Percentiles rank a stretch among this genome's conserved stretches.
Evolutionary conservation across 2,888 invertebrate species (phyloP).

Genomic region (Macrostomum cliftonense): DNA sequence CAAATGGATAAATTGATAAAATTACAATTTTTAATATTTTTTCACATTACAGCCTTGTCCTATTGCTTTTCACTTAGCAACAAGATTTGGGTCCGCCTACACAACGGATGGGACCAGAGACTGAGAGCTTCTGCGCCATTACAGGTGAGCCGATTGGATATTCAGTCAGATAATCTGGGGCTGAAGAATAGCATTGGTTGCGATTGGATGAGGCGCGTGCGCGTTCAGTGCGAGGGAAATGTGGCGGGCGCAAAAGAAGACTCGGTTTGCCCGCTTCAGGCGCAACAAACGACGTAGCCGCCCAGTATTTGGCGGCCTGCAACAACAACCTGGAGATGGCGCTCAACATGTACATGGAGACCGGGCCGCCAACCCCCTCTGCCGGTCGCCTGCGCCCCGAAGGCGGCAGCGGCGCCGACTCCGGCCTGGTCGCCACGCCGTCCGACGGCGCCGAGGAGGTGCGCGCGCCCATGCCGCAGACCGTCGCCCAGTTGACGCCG

Average conservation of each 20-base stretch:
- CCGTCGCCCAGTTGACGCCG: conserved; percentile 38
- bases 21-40: too few species aligned
- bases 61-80: too few species aligned
- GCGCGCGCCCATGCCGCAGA: conserved; percentile 41
- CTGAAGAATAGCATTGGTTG: too few species aligned
- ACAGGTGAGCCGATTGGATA: background rate
- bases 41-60: too few species aligned
- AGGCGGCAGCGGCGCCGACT: background rate
- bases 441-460: conserved; percentile 13
- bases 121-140: background rate
- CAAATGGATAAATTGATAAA: too few species aligned
- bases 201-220: too few species aligned
- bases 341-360: conserved; percentile 41
- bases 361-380: conserved; percentile 11
- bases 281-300: conserved; percentile 25
- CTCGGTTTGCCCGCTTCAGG: conserved; percentile 16
- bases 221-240: too few species aligned
- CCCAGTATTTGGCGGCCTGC: conserved; percentile 37
- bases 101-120: too few species aligned
- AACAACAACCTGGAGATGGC: conserved; percentile 40
- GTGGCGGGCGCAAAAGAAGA: too few species aligned
- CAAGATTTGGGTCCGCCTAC: too few species aligned
- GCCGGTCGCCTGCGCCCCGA: background rate
- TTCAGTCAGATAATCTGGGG: too few species aligned
- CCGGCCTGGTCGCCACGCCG: conserved; percentile 4